Percentiles rank a stretch among this genome's conserved stretches.
Conservation (phyloP, 2,797 vertebrate genomes). For the Picus viridis region DNA sequence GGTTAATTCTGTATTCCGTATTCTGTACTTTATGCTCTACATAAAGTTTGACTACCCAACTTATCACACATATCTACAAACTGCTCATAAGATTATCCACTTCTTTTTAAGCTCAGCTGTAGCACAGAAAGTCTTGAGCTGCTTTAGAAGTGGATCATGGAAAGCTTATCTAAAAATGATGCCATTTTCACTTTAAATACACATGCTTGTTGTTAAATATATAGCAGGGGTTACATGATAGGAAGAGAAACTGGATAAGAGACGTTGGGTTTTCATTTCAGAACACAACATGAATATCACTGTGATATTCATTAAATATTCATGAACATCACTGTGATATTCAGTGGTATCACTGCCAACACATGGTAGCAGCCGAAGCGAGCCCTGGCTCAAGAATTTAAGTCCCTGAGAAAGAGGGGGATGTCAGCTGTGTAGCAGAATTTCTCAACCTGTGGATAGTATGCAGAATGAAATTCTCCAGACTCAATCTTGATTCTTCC, state of each 20-base stretch:
- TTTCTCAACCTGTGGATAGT: background rate
- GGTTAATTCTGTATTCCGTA: too few relatives aligned
- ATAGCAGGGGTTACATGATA: background rate
- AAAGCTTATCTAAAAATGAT: background rate
- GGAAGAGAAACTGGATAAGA: background rate
- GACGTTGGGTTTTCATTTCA: background rate
- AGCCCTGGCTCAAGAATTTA: background rate
- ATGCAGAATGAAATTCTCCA: background rate
- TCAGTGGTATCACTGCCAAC: background rate
- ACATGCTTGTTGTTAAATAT: background rate
- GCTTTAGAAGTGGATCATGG: background rate
- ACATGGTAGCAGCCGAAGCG: background rate
- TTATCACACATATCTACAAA: background rate
- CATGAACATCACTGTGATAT: too few relatives aligned
- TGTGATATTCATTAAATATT: too few relatives aligned
- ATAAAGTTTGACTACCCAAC: background rate
- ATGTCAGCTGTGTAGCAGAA: accelerated
- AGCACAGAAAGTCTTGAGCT: background rate
- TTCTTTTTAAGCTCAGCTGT: background rate
- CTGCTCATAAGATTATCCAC: background rate
- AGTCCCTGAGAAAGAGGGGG: background rate
- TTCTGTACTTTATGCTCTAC: background rate
- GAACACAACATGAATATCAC: background rate
- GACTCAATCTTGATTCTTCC: background rate
- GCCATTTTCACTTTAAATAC: background rate